Conservation (phyloP, 2,113 vertebrate genomes). For the Picathartes gymnocephalus region DNA sequence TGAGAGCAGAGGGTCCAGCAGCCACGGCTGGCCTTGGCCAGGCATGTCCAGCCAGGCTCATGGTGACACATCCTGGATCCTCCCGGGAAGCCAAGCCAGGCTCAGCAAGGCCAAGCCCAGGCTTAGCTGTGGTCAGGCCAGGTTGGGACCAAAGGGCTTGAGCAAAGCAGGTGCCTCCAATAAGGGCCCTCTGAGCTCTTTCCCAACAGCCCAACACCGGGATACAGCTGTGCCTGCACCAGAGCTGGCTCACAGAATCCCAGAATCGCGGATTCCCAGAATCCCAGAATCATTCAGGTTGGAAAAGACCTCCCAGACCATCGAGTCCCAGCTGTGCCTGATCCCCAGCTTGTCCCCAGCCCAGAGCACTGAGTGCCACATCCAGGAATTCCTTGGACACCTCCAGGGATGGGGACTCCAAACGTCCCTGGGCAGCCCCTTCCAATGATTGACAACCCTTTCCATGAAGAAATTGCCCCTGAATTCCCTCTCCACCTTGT, state of each 20-base stretch:
- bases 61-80: too few relatives aligned
- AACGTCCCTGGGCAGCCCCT: background rate
- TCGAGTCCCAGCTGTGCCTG: rapidly evolving
- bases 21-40: background rate
- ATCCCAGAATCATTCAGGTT: background rate
- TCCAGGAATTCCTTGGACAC: background rate
- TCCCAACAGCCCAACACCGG: background rate
- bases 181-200: background rate
- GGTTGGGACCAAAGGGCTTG: background rate
- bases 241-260: background rate
- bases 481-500: background rate
- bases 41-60: background rate
- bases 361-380: background rate
- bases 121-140: background rate
- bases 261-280: background rate
- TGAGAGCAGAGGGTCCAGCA: background rate
- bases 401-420: background rate
- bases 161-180: background rate
- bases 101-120: background rate
- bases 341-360: background rate
- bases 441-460: background rate
- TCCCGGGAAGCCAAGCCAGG: background rate
- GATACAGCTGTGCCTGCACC: background rate
- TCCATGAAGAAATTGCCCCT: background rate
- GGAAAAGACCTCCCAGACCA: background rate